Evolutionary conservation across 2,113 vertebrate genomes (phyloP), one percentile per base, ranked within the genome.

Genomic region (Bombycilla garrulus): DNA sequence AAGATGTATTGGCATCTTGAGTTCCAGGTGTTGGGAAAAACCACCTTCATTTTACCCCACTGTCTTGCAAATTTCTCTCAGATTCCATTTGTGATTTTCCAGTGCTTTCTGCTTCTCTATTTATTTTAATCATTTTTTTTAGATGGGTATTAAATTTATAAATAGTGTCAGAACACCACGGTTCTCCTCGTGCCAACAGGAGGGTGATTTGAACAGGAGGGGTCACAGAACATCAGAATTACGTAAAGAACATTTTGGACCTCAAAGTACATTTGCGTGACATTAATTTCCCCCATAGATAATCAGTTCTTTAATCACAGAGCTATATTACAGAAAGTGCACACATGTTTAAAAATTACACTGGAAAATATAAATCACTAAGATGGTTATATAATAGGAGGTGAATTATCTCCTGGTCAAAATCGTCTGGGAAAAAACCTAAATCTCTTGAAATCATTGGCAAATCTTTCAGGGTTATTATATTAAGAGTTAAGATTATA

Each of bases 1-100:
- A 83, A 38, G 18, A 35, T 29, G 26, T 8, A 9, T 1, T 9
- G n/a, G 38, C 35, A 42, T 6, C 33, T 54, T 0, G 0, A 47
- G 21, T 19, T 54, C 31, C 35, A 10, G 11, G 13, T 17, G 45
- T 5, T 38, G 6, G 51, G 40, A 15, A 76, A 72, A 86, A 44
- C 0, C 16, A 44, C 40, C n/a, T 57, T 42, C 15, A 3, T 35
- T 73, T 83, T 47, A 69, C 11, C 19, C 15, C 31, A 44, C 21
- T 22, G 26, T 11, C 47, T 81, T 38, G n/a, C 26, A 70, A 11
- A 79, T 25, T 26, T 25, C 35, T 62, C 60, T 81, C 60, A 20
- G n/a, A 31, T 58, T 64, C 15, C 18, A 45, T 5, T 28, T 31
- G 35, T 19, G 23, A 35, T 77, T 81, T 93, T 48, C 44, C 51